These are phyloP conservation scores for Octopus bimaculoides DNA, from an alignment of 1,140 invertebrate species.

Conservation along the genomic window DNA sequence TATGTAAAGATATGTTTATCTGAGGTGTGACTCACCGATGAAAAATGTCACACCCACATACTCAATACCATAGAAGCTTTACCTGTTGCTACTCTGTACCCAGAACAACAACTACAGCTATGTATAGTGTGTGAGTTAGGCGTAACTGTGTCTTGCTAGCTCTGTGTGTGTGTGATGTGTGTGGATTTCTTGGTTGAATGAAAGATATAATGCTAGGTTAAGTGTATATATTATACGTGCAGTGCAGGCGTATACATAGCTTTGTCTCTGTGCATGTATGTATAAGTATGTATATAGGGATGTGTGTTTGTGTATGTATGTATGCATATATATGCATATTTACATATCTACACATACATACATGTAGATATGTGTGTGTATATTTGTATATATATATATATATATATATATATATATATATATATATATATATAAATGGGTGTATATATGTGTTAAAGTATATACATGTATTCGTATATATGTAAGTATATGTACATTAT, in stretches of 20 bases:
- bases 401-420: neutral
- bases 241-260: neutral
- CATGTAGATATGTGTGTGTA: neutral
- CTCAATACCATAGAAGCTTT: too few species aligned
- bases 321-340: neutral
- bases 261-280: constrained; percentile 12
- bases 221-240: neutral
- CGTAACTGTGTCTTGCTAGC: too few species aligned
- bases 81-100: too few species aligned
- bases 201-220: too few species aligned
- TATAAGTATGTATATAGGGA: constrained; percentile 13
- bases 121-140: too few species aligned
- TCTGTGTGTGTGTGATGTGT: too few species aligned
- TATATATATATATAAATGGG: neutral
- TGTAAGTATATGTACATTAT: neutral
- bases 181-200: too few species aligned
- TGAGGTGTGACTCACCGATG: too few species aligned
- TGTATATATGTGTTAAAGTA: neutral
- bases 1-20: too few species aligned
- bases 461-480: neutral
- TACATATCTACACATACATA: neutral
- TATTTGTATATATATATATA: constrained; percentile 4
- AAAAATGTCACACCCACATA: too few species aligned
- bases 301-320: constrained; percentile 5
- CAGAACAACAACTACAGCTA: too few species aligned